Evolutionary conservation across 2,888 invertebrate species (phyloP).

Genomic region (Therioaphis trifolii): DNA sequence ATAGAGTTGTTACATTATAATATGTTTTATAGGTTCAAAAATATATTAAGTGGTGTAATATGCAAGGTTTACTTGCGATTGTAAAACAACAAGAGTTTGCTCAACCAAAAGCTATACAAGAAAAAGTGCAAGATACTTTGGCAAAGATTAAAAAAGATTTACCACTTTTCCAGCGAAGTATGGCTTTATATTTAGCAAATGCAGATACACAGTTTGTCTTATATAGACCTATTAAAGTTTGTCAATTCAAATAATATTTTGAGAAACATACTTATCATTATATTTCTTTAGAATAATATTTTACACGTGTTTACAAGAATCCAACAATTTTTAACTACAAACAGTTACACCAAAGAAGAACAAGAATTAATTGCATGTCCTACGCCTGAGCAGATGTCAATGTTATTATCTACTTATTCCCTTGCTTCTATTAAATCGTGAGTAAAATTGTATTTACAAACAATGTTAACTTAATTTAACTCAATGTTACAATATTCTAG

Average conservation of each 20-base stretch:
- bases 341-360: constrained; percentile 83
- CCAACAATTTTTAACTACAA: constrained; percentile 72
- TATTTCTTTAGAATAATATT: constrained; percentile 80
- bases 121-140: constrained; percentile 81
- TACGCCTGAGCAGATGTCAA: constrained; percentile 91
- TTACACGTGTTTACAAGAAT: constrained; percentile 88
- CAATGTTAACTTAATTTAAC: not conserved
- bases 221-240: constrained; percentile 90
- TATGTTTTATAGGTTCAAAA: constrained; percentile 56
- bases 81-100: constrained; percentile 74
- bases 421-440: constrained; percentile 68
- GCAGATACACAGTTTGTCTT: constrained; percentile 97
- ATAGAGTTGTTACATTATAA: too few relatives aligned
- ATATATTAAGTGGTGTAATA: constrained; percentile 59
- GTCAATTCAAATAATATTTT: constrained; percentile 65
- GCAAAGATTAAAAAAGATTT: constrained; percentile 83
- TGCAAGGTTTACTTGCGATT: constrained; percentile 53
- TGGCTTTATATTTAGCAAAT: constrained; percentile 96
- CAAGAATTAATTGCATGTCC: constrained; percentile 88
- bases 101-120: constrained; percentile 78
- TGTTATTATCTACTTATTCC: constrained; percentile 84
- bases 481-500: not conserved
- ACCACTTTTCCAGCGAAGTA: constrained; percentile 84
- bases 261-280: constrained; percentile 12
- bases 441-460: constrained; percentile 9